phyloP scores from a whole-genome alignment of 2,888 invertebrate species.

The Sepioteuthis lessoniana region DNA sequence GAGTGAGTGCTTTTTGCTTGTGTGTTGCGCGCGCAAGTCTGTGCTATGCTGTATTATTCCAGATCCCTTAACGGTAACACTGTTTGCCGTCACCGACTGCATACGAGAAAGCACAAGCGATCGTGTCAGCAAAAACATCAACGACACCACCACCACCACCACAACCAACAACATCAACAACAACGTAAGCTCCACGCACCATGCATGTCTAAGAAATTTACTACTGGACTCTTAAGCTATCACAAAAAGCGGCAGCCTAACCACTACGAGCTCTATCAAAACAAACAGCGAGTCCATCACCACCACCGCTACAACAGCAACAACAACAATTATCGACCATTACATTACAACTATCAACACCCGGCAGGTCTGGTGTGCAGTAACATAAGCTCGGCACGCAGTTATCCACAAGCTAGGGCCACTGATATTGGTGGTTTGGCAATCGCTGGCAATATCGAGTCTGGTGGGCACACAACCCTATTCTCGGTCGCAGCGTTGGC shows the following conservation, averaged over 20 bases:
- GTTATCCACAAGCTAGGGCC: neutral
- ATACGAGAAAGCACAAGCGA: neutral
- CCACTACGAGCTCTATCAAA: neutral
- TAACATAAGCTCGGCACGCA: neutral
- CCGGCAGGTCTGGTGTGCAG: neutral
- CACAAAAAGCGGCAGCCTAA: neutral
- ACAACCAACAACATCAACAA: neutral
- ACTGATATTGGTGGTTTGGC: neutral
- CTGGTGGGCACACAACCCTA: neutral
- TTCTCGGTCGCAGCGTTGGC: neutral
- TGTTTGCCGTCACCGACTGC: neutral
- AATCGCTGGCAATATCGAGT: neutral
- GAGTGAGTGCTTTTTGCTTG: neutral
- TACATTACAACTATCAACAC: neutral
- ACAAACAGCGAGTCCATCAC: neutral
- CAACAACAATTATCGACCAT: neutral
- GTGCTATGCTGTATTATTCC: neutral
- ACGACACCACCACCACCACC: too few species aligned
- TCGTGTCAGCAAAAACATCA: neutral
- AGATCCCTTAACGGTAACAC: neutral
- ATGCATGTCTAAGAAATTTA: neutral
- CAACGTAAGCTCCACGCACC: neutral
- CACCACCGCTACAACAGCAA: neutral
- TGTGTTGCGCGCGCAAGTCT: neutral
- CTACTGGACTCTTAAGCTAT: neutral